Evolutionary conservation across 2,797 vertebrate genomes (phyloP).

Genomic region (Molothrus aeneus): DNA sequence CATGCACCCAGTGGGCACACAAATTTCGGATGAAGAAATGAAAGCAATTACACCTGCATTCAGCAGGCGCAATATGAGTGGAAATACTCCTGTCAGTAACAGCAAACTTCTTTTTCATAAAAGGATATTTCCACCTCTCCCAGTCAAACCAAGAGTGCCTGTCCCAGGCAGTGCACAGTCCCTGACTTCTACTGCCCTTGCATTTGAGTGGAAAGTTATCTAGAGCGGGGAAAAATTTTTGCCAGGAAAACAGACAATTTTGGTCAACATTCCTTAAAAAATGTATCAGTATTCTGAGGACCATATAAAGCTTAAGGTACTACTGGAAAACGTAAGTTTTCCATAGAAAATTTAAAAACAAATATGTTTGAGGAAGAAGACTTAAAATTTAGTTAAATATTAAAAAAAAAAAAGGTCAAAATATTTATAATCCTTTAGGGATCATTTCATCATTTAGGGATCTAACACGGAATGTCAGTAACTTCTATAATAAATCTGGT

Average conservation of each 20-base stretch:
- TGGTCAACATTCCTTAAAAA: background rate
- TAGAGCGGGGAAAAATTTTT: background rate
- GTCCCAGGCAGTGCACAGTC: background rate
- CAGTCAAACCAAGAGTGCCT: background rate
- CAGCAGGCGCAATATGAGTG: background rate
- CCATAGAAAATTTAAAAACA: background rate
- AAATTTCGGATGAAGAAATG: background rate
- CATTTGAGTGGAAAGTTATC: fast-evolving
- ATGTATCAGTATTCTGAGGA: background rate
- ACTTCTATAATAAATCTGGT: background rate
- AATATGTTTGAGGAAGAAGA: background rate
- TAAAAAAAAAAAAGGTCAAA: background rate
- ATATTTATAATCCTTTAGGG: too few species aligned
- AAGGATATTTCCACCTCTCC: background rate
- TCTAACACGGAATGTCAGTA: background rate
- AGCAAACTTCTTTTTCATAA: background rate
- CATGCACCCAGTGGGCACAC: background rate
- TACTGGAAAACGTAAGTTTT: background rate
- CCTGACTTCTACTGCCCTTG: background rate
- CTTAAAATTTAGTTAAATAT: background rate
- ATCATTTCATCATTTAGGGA: background rate
- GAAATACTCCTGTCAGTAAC: background rate
- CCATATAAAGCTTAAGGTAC: background rate
- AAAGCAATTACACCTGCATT: background rate
- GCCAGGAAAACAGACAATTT: background rate